Conservation (phyloP, 2,888 invertebrate genomes). For the Scaeva pyrastri region DNA sequence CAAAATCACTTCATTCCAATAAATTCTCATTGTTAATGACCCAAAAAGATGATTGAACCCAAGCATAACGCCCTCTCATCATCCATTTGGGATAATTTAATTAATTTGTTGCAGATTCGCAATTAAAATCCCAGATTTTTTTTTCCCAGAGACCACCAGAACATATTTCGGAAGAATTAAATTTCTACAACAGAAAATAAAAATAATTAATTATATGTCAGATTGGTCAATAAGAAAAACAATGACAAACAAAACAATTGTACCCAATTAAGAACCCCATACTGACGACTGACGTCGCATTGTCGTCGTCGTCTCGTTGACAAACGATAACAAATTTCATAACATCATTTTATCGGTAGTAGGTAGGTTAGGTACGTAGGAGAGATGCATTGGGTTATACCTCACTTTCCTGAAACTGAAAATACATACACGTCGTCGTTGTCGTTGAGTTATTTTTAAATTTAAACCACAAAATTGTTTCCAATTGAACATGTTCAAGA, state of each 20-base stretch:
- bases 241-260: constrained; percentile 3
- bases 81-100: not conserved
- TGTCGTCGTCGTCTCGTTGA: not conserved
- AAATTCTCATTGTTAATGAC: constrained; percentile 11
- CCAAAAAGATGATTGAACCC: constrained; percentile 47
- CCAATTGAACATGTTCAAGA: not conserved
- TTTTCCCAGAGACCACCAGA: not conserved
- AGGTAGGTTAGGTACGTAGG: too few relatives aligned
- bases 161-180: constrained; percentile 13
- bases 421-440: constrained; percentile 1
- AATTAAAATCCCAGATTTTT: constrained; percentile 17
- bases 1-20: not conserved
- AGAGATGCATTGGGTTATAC: not conserved
- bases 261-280: constrained; percentile 10
- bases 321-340: not conserved
- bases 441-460: not conserved
- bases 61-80: constrained; percentile 19
- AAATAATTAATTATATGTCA: constrained; percentile 5
- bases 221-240: constrained; percentile 2
- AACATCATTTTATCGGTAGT: not conserved
- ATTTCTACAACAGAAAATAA: not conserved
- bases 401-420: not conserved
- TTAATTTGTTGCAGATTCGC: constrained; percentile 42
- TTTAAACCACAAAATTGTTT: not conserved
- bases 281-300: not conserved